Base-by-base conservation (phyloP, 2,113 vertebrate species). In the Ctenodactylus gundi region DNA sequence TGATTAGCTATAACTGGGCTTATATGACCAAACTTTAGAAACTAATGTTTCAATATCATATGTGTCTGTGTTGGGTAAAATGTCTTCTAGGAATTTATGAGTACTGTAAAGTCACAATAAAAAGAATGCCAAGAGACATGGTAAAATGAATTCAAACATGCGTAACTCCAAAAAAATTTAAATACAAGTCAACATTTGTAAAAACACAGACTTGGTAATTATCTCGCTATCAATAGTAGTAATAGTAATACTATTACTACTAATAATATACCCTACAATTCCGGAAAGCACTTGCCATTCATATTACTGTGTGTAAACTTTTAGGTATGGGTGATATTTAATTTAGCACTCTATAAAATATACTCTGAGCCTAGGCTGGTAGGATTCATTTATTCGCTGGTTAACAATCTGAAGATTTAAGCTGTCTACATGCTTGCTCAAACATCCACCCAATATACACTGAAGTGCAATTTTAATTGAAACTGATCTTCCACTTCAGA, bases 401-500 rank as follows among this genome's bases (percentile, higher is more conserved):
- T 85, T n/a, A 97, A 90, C 84, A 93, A 95, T 96, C 93, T 95
- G 88, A 93, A 97, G 88, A 93, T 85, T 97, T 94, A 96, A 96
- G 94, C 90, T 3, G 15, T 82, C 90, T 95, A 94, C 85, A 88
- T 77, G 96, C 90, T 91, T 96, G 96, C 60, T 97, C 94, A 65
- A 96, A 97, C 86, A 92, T 90, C 93, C 36, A 93, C 67, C 93
- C 94, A 94, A 90, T 86, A 88, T 96, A 98, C 86, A 90, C 96
- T 97, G 93, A 98, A 98, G 98, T 97, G 97, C 93, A 97, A 97
- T 98, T 98, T 98, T 99, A 99, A 99, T 98, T 99, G 98, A 99
- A 99, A 99, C 98, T 98, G 98, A 99, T 99, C 98, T 98, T 98
- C 97, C 97, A 98, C 98, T 98, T 97, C 97, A 98, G 98, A 98